Conservation (phyloP, 2,113 vertebrate species). For the Tetraodon nigroviridis region DNA sequence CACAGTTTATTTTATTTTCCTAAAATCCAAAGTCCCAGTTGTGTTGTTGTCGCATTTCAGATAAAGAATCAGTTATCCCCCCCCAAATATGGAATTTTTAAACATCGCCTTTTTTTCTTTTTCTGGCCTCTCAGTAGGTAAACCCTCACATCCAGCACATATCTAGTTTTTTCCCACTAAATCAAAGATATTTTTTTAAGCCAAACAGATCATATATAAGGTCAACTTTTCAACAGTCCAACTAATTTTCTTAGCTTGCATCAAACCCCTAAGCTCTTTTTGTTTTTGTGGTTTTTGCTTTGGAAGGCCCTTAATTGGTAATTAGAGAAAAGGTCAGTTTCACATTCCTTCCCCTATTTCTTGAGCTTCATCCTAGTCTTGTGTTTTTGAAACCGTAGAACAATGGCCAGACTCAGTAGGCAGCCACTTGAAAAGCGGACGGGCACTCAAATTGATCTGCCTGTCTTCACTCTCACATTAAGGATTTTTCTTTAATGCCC, state of each 20-base stretch:
- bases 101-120: conserved; percentile 15
- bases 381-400: conserved; percentile 21
- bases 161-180: conserved; percentile 13
- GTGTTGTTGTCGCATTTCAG: conserved; percentile 36
- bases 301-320: conserved; percentile 52
- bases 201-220: neutral
- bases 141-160: conserved; percentile 13
- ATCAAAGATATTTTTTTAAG: conserved; percentile 13
- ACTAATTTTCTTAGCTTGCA: conserved; percentile 14
- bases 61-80: conserved; percentile 26
- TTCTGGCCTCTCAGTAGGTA: neutral
- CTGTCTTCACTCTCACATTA: conserved; percentile 49
- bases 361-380: conserved; percentile 20
- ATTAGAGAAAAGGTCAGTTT: conserved; percentile 35
- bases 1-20: conserved; percentile 54
- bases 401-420: conserved; percentile 41
- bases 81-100: conserved; percentile 23
- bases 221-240: conserved; percentile 1
- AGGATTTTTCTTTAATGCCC: conserved; percentile 27
- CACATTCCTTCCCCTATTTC: conserved; percentile 30
- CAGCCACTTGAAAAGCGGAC: conserved; percentile 48
- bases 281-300: no score
- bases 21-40: conserved; percentile 52
- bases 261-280: conserved; percentile 11
- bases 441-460: conserved; percentile 53